Conservation (phyloP, 1,140 invertebrate genomes). For the Protaetia brevitarsis region DNA sequence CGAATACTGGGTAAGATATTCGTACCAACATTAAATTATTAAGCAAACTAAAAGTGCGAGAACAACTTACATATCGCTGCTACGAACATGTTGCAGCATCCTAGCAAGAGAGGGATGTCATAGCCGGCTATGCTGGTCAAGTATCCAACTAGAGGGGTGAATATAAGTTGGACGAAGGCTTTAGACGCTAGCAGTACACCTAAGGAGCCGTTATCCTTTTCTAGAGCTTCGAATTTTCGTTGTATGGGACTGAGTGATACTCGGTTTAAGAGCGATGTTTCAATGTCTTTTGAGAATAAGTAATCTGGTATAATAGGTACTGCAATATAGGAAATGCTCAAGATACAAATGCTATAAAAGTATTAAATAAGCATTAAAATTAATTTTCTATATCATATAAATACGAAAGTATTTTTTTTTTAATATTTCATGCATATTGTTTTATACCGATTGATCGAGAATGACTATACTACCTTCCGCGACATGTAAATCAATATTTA, state of each 20-base stretch:
- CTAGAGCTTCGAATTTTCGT: slow-evolving; percentile 46
- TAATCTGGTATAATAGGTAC: slow-evolving; percentile 86
- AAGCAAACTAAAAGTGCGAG: background rate
- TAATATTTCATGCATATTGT: too few relatives aligned
- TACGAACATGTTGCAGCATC: slow-evolving; percentile 75
- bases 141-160: slow-evolving; percentile 78
- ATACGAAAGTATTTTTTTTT: background rate
- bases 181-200: slow-evolving; percentile 83
- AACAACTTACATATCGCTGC: slow-evolving; percentile 72
- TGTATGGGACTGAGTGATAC: slow-evolving; percentile 43
- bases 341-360: slow-evolving; percentile 22
- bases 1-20: slow-evolving; percentile 70
- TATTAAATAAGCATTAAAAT: background rate
- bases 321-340: slow-evolving; percentile 49
- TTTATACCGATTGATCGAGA: too few relatives aligned
- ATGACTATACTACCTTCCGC: too few relatives aligned
- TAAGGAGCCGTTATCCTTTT: slow-evolving; percentile 70
- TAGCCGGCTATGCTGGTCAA: slow-evolving; percentile 69
- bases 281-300: slow-evolving; percentile 58
- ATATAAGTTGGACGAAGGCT: slow-evolving; percentile 79
- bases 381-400: too few relatives aligned
- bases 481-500: too few relatives aligned
- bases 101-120: slow-evolving; percentile 75
- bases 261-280: background rate
- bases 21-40: background rate